These are phyloP conservation scores for Halotydeus destructor DNA, from an alignment of 1,140 invertebrate genomes.

Conservation along the genomic window DNA sequence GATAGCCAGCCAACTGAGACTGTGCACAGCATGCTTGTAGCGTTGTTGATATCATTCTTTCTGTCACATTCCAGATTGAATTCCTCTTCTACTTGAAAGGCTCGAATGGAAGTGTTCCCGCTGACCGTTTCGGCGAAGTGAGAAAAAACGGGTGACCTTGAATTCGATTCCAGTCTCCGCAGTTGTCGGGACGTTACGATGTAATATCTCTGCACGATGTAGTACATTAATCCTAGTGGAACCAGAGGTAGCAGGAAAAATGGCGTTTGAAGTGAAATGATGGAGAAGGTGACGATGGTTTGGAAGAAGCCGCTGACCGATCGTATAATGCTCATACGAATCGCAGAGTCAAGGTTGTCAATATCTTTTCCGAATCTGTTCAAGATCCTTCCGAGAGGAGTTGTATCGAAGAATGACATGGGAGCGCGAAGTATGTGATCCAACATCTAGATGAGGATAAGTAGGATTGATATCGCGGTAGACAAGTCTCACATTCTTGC, in stretches of 20 bases:
- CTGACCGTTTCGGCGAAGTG: conserved; percentile 34
- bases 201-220: conserved; percentile 29
- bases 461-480: no score
- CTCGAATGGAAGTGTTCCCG: conserved; percentile 33
- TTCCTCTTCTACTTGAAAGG: conserved; percentile 24
- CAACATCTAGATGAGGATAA: conserved; percentile 29
- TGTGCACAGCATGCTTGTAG: conserved; percentile 24
- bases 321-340: conserved; percentile 30
- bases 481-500: no score
- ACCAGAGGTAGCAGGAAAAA: conserved; percentile 58
- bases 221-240: conserved; percentile 65
- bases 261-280: conserved; percentile 36
- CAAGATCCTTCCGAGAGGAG: conserved; percentile 70
- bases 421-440: conserved; percentile 36
- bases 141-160: conserved; percentile 32
- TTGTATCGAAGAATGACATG: conserved; percentile 42
- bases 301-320: conserved; percentile 29
- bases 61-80: conserved; percentile 25
- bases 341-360: conserved; percentile 26
- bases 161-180: conserved; percentile 48
- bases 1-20: conserved; percentile 23
- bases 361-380: conserved; percentile 39
- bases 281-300: conserved; percentile 63
- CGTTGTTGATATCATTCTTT: conserved; percentile 34
- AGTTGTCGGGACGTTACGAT: conserved; percentile 73